Evolutionary conservation across 2,797 vertebrate species (phyloP).

Genomic region (Sebastes nivosus): DNA sequence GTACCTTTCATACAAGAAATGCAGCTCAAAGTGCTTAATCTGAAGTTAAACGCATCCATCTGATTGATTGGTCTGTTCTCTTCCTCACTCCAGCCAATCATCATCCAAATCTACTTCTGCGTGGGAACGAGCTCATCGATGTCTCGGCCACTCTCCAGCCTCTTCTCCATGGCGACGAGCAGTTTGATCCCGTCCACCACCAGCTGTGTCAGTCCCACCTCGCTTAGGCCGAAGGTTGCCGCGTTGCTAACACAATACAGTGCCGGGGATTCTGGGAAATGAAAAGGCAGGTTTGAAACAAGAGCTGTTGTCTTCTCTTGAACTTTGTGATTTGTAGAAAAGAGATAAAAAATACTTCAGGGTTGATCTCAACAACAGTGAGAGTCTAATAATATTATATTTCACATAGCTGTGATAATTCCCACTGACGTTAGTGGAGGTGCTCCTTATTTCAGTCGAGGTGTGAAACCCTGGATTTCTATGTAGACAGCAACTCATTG

Average conservation of each 20-base stretch:
- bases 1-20: no score
- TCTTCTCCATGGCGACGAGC: conserved; percentile 78
- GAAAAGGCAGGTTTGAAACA: background rate
- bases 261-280: conserved; percentile 22
- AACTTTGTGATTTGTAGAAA: background rate
- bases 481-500: background rate
- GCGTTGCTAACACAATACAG: conserved; percentile 62
- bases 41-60: background rate
- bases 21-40: no score
- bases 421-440: background rate
- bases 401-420: background rate
- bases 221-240: conserved; percentile 72
- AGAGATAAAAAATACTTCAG: background rate
- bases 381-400: background rate
- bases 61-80: background rate
- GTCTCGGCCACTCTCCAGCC: conserved; percentile 52
- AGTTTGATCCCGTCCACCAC: conserved; percentile 81
- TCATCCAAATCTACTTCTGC: conserved; percentile 46
- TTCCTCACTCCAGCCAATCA: background rate
- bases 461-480: background rate
- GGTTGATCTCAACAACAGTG: background rate
- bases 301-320: background rate
- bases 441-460: background rate
- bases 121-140: conserved; percentile 74
- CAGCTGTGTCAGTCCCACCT: conserved; percentile 76